Evolutionary conservation across 2,888 invertebrate species (phyloP), one percentile per base, ranked within the genome.

Genomic region (Stenodera caucasica): DNA sequence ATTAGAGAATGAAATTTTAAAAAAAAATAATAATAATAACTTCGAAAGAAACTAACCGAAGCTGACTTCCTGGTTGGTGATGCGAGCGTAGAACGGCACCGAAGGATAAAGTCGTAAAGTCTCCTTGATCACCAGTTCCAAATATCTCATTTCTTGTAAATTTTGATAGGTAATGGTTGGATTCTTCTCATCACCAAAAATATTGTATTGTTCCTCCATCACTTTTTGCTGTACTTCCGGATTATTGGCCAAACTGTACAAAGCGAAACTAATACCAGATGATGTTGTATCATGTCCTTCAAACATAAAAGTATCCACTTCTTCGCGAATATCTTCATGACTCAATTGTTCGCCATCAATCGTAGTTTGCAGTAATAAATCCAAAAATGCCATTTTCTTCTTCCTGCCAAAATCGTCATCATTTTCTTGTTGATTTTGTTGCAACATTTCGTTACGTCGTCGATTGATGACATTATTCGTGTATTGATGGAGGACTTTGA

Each of bases 281-380:
- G 70, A 53, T 30, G 67, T 70, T 1, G 72, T 71, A 53, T 72
- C 70, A 40, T 72, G 71, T 21, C 72, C 72, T 68, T 72, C 88
- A 75, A 89, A 90, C 85, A 89, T 87, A 67, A 90, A 89, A 0
- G 89, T 89, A 67, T 89, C 87, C 0, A 89, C 87, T 79, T 90
- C 88, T 74, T 89, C 88, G 58, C 86, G 82, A 29, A 90, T 82
- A 64, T 85, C 85, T 32, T 84, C 73, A 65, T 85, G 84, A 12
- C 82, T 83, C 50, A 90, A 26, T 26, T 4, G 77, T n/a, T n/a
- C n/a, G 1, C 86, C 87, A 67, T 86, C 84, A 8, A 85, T 82
- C 65, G 85, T 85, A 2, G 86, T 82, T 51, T 88, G 80, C 6
- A 90, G 76, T 3, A 90, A 75, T 40, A 89, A 78, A 78, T 90